Evolutionary conservation across 2,888 invertebrate genomes (phyloP).

Genomic region (Caradrina kadenii): DNA sequence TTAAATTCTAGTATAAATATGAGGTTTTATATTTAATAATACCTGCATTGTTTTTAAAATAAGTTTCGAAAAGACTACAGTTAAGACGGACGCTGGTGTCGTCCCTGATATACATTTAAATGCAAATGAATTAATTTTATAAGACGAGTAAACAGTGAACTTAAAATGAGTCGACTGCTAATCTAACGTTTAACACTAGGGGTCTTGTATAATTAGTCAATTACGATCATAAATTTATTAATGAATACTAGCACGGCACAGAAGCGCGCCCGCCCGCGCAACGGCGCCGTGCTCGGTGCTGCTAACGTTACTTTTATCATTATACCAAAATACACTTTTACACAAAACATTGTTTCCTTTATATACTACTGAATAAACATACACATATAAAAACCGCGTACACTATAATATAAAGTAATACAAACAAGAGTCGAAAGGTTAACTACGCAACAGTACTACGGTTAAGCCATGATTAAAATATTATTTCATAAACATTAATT

Average conservation of each 20-base stretch:
- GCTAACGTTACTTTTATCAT: constrained; percentile 77
- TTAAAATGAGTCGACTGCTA: constrained; percentile 82
- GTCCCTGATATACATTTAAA: constrained; percentile 82
- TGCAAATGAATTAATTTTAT: constrained; percentile 83
- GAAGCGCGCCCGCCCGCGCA: constrained; percentile 66
- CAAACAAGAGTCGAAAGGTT: constrained; percentile 89
- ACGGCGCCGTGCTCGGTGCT: constrained; percentile 64
- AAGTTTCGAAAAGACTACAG: constrained; percentile 87
- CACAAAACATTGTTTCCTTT: constrained; percentile 86
- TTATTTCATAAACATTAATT: constrained; percentile 87
- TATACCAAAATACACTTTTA: constrained; percentile 89
- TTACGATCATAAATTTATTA: constrained; percentile 90
- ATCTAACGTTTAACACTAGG: constrained; percentile 87
- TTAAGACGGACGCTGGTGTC: constrained; percentile 75
- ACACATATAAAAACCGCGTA: constrained; percentile 90
- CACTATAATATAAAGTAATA: constrained; percentile 89
- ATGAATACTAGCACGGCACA: constrained; percentile 72
- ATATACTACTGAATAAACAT: constrained; percentile 90
- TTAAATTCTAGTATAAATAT: constrained; percentile 89
- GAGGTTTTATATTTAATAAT: constrained; percentile 90
- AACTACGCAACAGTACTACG: constrained; percentile 90
- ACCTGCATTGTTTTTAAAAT: constrained; percentile 89
- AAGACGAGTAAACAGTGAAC: constrained; percentile 82
- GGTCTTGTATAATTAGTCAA: constrained; percentile 90
- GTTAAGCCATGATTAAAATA: constrained; percentile 89